These are phyloP conservation scores for Pollenia griseotomentosa DNA, from an alignment of 2,888 invertebrate genomes.

Conservation along the genomic window DNA sequence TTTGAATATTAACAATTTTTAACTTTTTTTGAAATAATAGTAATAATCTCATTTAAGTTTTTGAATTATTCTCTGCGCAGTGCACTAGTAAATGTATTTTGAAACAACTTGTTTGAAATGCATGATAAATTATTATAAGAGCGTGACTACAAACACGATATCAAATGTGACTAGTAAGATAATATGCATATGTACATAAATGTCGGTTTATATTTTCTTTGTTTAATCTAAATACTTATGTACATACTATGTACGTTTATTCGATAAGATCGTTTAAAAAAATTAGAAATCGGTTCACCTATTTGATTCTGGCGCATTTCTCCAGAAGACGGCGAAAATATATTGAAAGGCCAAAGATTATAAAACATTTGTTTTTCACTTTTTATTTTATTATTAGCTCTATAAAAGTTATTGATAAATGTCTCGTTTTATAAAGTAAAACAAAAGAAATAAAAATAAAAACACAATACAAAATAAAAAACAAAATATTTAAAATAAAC, in stretches of 20 bases:
- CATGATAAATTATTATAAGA: too few relatives aligned
- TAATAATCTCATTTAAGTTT: too few relatives aligned
- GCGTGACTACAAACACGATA: too few relatives aligned
- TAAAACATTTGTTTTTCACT: slow-evolving; percentile 6
- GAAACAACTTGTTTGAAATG: too few relatives aligned
- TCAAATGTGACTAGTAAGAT: too few relatives aligned
- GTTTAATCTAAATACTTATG: too few relatives aligned
- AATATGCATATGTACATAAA: background rate
- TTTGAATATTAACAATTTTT: too few relatives aligned
- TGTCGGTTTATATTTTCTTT: background rate
- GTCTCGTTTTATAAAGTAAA: slow-evolving; percentile 30
- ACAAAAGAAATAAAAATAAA: slow-evolving; percentile 1
- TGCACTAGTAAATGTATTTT: too few relatives aligned
- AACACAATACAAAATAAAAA: slow-evolving; percentile 24
- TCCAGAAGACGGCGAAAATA: background rate
- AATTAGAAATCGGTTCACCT: background rate
- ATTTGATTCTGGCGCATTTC: background rate
- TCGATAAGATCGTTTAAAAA: background rate
- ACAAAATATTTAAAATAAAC: slow-evolving; percentile 42
- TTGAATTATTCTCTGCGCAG: too few relatives aligned
- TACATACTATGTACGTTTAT: background rate
- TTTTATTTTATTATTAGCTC: slow-evolving; percentile 42
- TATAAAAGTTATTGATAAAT: slow-evolving; percentile 39
- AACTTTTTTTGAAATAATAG: too few relatives aligned
- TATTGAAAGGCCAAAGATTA: background rate